Evolutionary conservation across 1,140 invertebrate species (phyloP).

Genomic region (Drosophila obscura): DNA sequence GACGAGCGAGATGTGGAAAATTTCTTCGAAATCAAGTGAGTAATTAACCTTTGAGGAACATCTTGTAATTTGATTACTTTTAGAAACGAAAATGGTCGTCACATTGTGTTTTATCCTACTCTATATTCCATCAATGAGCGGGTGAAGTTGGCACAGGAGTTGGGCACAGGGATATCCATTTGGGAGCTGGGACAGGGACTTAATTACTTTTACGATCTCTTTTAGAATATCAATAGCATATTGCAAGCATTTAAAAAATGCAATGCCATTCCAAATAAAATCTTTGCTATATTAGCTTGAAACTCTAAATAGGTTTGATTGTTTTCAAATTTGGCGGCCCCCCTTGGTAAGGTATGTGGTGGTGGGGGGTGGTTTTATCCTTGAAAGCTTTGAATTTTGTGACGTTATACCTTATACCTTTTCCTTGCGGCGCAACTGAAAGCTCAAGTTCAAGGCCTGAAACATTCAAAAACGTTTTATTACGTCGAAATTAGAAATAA

Average conservation of each 20-base stretch:
- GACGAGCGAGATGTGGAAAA: constrained; percentile 92
- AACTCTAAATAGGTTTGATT: background rate
- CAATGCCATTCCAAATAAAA: constrained; percentile 26
- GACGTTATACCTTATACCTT: too few species aligned
- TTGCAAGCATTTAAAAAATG: constrained; percentile 14
- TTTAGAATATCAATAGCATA: constrained; percentile 85
- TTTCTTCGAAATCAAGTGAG: constrained; percentile 93
- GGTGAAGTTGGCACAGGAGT: constrained; percentile 90
- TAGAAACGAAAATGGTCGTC: constrained; percentile 86
- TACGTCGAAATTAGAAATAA: too few species aligned
- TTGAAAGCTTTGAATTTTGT: too few species aligned
- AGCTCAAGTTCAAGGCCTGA: too few species aligned
- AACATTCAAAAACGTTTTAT: too few species aligned
- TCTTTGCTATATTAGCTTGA: background rate
- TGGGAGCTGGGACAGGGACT: constrained; percentile 98
- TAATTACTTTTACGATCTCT: constrained; percentile 97
- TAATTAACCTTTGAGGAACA: constrained; percentile 3
- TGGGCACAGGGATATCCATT: constrained; percentile 94
- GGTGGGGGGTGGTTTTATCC: too few species aligned
- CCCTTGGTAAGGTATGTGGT: too few species aligned
- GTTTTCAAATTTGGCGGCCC: background rate
- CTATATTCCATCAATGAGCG: constrained; percentile 92
- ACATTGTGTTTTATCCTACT: constrained; percentile 95
- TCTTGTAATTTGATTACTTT: constrained; percentile 14
- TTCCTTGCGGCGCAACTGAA: too few species aligned